A percentile compares a stretch with the other conserved stretches of the same genome.
These are phyloP conservation scores for Brachylomia viminalis DNA, from an alignment of 2,888 invertebrate genomes.

Conservation along the genomic window DNA sequence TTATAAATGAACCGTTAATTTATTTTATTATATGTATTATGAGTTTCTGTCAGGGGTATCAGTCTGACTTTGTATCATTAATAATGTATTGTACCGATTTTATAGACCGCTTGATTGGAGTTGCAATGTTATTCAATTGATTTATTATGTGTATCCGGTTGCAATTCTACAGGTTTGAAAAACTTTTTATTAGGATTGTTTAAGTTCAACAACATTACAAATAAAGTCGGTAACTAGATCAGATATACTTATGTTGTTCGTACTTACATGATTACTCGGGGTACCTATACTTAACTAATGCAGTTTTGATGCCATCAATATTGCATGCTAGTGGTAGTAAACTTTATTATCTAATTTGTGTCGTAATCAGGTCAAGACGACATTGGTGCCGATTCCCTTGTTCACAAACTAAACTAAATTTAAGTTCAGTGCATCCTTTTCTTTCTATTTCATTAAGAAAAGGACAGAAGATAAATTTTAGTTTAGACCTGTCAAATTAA, in stretches of 20 bases:
- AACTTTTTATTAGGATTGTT: conserved; percentile 1
- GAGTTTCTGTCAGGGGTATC: conserved; percentile 6
- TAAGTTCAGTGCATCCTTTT: no score
- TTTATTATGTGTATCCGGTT: conserved; percentile 18
- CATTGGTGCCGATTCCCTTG: no score
- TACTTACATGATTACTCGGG: conserved; percentile 5
- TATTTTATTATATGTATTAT: conserved; percentile 25
- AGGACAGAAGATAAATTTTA: no score
- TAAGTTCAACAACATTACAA: conserved; percentile 24
- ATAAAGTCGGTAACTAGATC: not conserved
- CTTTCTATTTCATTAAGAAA: no score
- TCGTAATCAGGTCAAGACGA: conserved; percentile 35
- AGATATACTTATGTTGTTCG: not conserved
- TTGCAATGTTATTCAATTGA: conserved; percentile 10
- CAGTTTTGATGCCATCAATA: conserved; percentile 12
- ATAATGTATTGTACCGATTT: conserved; percentile 11
- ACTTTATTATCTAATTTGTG: conserved; percentile 35
- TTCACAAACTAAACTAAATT: no score
- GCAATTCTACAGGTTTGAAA: conserved; percentile 10
- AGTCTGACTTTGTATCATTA: conserved; percentile 26
- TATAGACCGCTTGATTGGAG: not conserved
- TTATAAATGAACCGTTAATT: conserved; percentile 18
- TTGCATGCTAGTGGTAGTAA: conserved; percentile 25
- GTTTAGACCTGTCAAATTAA: no score
- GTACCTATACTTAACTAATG: conserved; percentile 24